Conservation (phyloP, 2,888 invertebrate genomes). For the Caenorhabditis auriculariae region DNA sequence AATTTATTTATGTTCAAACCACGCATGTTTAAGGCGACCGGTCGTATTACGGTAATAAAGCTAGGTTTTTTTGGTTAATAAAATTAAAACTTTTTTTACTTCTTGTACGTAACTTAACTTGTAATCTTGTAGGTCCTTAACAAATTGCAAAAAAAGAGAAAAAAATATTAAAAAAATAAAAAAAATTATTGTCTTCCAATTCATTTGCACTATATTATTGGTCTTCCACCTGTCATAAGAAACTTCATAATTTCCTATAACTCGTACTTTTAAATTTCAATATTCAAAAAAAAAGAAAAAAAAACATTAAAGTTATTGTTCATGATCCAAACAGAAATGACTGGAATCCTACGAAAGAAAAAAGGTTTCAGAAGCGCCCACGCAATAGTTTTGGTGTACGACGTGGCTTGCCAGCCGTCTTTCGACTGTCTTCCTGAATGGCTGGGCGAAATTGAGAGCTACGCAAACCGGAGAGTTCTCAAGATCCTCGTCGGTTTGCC, state of each 20-base stretch:
- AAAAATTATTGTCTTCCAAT: neutral
- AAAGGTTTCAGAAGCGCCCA: conserved; percentile 73
- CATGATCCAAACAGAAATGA: too few species aligned
- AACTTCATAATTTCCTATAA: too few species aligned
- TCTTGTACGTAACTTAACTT: neutral
- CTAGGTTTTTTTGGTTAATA: neutral
- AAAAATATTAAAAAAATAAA: too few species aligned
- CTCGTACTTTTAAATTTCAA: too few species aligned
- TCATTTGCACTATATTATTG: too few species aligned
- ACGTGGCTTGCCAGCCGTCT: conserved; percentile 94
- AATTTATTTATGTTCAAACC: neutral
- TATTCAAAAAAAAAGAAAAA: too few species aligned
- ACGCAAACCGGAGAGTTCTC: conserved; percentile 90
- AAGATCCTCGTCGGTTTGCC: conserved; percentile 85
- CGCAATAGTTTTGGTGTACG: conserved; percentile 89
- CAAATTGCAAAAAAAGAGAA: neutral
- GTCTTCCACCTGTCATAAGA: too few species aligned
- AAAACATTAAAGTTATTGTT: too few species aligned
- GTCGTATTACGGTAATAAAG: neutral
- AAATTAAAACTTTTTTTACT: neutral
- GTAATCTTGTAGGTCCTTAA: neutral
- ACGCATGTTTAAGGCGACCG: neutral
- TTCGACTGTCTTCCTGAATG: conserved; percentile 96
- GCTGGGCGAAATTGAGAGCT: conserved; percentile 94
- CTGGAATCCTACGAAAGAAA: neutral